These are phyloP conservation scores for Corythaixoides concolor DNA, from an alignment of 2,113 vertebrate genomes.

Conservation along the genomic window DNA sequence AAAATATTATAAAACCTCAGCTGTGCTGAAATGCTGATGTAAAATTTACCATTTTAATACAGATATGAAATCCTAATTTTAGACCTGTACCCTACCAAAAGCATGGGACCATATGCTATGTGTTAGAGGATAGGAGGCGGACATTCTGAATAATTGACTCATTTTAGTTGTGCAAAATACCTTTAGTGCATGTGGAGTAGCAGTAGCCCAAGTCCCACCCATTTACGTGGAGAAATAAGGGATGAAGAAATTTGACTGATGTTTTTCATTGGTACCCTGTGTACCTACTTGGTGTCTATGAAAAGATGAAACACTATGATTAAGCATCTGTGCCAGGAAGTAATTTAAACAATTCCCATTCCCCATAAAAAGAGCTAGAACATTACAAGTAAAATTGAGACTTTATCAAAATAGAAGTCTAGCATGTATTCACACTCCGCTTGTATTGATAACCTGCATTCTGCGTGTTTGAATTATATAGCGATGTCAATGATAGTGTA, in stretches of 20 bases:
- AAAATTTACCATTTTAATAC: slow-evolving; percentile 38
- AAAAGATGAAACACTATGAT: neutral
- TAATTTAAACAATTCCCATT: neutral
- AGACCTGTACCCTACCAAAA: slow-evolving; percentile 57
- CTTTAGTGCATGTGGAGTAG: neutral
- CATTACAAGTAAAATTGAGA: neutral
- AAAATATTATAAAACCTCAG: slow-evolving; percentile 16
- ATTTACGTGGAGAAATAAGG: neutral
- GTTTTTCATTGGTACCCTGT: neutral
- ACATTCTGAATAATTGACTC: slow-evolving; percentile 40
- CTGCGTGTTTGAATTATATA: neutral
- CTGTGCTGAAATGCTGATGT: neutral
- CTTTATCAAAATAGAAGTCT: neutral
- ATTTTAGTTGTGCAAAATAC: slow-evolving; percentile 35
- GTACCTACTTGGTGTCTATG: neutral
- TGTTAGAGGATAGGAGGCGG: slow-evolving; percentile 54
- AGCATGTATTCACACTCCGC: neutral
- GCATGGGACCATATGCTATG: slow-evolving; percentile 64
- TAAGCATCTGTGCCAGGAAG: neutral
- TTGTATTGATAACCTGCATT: neutral
- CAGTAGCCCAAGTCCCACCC: neutral
- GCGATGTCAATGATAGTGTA: neutral
- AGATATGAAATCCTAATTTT: slow-evolving; percentile 70
- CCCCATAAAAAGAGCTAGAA: neutral
- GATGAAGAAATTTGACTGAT: neutral